Conservation (phyloP, 2,888 invertebrate species). For the Drosophila mettleri region DNA sequence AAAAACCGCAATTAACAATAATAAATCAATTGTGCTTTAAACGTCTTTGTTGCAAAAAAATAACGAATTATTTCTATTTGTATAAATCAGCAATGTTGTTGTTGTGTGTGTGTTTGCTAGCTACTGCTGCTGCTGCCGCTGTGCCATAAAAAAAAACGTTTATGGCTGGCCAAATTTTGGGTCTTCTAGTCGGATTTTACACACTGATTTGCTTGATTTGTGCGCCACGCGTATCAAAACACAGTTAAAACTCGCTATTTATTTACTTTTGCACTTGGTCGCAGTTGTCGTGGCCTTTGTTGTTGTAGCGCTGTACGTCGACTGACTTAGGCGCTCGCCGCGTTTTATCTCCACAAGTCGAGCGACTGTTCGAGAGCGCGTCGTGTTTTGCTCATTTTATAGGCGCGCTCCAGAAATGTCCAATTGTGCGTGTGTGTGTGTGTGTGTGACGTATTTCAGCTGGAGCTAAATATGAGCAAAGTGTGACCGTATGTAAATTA, state of each 20-base stretch:
- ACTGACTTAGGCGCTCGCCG: constrained; percentile 37
- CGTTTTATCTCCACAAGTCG: constrained; percentile 44
- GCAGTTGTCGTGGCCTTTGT: constrained; percentile 14
- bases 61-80: constrained; percentile 54
- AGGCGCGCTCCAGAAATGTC: constrained; percentile 54
- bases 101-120: constrained; percentile 20
- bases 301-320: constrained; percentile 46
- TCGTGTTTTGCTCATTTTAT: constrained; percentile 54
- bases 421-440: background rate
- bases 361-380: constrained; percentile 57
- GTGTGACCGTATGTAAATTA: constrained; percentile 30
- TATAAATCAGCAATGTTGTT: constrained; percentile 37
- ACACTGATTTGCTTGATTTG: constrained; percentile 23
- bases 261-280: constrained; percentile 37
- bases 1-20: constrained; percentile 29
- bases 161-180: constrained; percentile 12
- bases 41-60: constrained; percentile 27
- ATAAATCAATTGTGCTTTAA: constrained; percentile 67
- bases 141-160: constrained; percentile 41
- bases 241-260: constrained; percentile 35
- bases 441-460: constrained; percentile 31
- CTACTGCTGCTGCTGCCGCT: constrained; percentile 16
- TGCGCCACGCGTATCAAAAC: constrained; percentile 52
- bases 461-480: constrained; percentile 26
- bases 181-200: constrained; percentile 11